Evolutionary conservation across 1,140 invertebrate genomes (phyloP).

Genomic region (Formica exsecta): DNA sequence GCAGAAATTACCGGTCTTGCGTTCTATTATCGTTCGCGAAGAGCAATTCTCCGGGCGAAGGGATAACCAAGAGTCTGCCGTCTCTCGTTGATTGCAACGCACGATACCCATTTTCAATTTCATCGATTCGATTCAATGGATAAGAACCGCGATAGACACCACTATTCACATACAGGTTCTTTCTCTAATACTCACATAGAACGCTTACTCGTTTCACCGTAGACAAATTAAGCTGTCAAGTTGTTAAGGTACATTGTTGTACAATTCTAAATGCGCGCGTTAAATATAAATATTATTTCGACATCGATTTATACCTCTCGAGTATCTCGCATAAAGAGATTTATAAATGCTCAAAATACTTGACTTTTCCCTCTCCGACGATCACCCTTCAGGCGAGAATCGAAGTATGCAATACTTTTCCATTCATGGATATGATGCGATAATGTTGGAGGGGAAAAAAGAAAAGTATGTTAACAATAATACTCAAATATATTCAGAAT

Average conservation of each 20-base stretch:
- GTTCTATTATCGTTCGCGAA: slow-evolving; percentile 62
- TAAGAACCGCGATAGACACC: slow-evolving; percentile 51
- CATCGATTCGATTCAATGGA: slow-evolving; percentile 42
- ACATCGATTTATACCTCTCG: background rate
- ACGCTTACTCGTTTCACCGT: background rate
- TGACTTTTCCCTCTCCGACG: background rate
- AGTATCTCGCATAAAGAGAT: background rate
- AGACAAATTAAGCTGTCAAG: slow-evolving; percentile 51
- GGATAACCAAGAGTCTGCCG: slow-evolving; percentile 50
- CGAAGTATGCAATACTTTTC: background rate
- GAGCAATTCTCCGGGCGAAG: slow-evolving; percentile 21
- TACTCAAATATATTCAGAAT: background rate
- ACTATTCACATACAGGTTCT: slow-evolving; percentile 8
- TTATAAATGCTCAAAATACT: slow-evolving; percentile 22
- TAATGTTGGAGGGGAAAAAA: background rate
- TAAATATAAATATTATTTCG: slow-evolving; percentile 35
- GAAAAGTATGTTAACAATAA: background rate
- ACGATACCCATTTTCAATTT: slow-evolving; percentile 71
- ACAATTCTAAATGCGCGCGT: background rate
- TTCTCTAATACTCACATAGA: background rate
- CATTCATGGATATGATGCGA: background rate
- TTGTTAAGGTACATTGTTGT: slow-evolving; percentile 39
- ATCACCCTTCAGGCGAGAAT: background rate
- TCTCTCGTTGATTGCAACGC: slow-evolving; percentile 61
- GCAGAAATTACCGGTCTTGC: slow-evolving; percentile 49